Conservation (phyloP, 2,888 invertebrate genomes). For the Antheraea yamamai region DNA sequence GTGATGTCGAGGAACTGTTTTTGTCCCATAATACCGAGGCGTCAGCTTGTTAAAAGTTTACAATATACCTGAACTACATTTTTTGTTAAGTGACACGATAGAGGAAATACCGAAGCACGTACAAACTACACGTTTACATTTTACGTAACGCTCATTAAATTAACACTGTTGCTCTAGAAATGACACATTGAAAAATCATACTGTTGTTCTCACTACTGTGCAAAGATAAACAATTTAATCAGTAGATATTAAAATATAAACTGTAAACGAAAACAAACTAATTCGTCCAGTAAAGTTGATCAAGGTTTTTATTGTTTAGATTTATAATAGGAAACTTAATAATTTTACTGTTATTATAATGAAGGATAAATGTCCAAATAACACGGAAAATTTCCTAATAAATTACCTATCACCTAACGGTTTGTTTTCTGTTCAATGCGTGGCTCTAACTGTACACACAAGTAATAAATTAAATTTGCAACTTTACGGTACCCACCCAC, state of each 20-base stretch:
- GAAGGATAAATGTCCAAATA: not conserved
- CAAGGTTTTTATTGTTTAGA: too few relatives aligned
- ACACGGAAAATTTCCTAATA: not conserved
- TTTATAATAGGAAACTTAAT: too few relatives aligned
- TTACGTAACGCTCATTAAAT: not conserved
- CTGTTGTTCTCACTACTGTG: not conserved
- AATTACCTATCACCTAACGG: not conserved
- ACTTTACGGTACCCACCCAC: constrained; percentile 5
- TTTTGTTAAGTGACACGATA: not conserved
- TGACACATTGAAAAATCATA: not conserved
- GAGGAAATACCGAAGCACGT: not conserved
- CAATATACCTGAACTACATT: not conserved
- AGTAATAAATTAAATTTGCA: not conserved
- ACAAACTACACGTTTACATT: not conserved
- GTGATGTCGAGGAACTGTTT: not conserved
- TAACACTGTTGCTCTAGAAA: not conserved
- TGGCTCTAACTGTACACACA: constrained; percentile 10
- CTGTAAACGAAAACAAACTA: too few relatives aligned
- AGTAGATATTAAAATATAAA: not conserved
- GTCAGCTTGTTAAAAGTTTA: not conserved
- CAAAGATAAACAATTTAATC: not conserved
- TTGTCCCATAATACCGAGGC: not conserved
- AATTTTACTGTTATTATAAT: too few relatives aligned
- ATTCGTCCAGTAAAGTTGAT: too few relatives aligned
- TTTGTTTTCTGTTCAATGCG: not conserved